Evolutionary conservation across 2,888 invertebrate species (phyloP).

Genomic region (Nymphalis polychloros): DNA sequence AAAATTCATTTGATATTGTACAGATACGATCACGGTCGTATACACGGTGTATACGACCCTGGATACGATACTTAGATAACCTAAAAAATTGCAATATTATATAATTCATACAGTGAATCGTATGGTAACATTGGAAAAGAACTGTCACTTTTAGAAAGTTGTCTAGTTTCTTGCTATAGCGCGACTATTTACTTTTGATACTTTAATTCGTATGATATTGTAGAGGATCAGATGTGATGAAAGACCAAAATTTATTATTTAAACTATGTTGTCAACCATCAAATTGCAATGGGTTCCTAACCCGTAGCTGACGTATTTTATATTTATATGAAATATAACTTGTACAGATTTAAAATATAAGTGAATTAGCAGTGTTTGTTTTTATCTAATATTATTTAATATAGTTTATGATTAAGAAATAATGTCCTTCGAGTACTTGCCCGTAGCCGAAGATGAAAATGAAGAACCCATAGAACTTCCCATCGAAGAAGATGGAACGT

Average conservation of each 20-base stretch:
- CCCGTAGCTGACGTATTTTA: conserved; percentile 81
- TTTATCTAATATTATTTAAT: conserved; percentile 66
- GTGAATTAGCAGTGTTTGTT: conserved; percentile 73
- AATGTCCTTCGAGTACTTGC: conserved; percentile 86
- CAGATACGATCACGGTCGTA: no score
- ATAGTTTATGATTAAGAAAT: conserved; percentile 78
- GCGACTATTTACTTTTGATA: conserved; percentile 57
- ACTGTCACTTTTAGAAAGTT: conserved; percentile 74
- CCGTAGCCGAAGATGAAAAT: conserved; percentile 98
- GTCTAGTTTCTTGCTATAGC: conserved; percentile 57
- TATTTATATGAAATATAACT: conserved; percentile 74
- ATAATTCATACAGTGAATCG: background rate
- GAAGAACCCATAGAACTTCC: conserved; percentile 99
- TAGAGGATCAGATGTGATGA: conserved; percentile 44
- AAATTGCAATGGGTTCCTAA: conserved; percentile 80
- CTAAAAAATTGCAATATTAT: background rate
- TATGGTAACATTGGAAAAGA: conserved; percentile 50
- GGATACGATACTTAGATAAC: no score
- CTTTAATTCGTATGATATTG: conserved; percentile 45
- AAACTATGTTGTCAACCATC: conserved; percentile 77
- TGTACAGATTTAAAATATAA: conserved; percentile 78
- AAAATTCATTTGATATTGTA: no score
- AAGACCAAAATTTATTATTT: conserved; percentile 55
- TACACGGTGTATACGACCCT: no score
- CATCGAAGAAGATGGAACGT: conserved; percentile 96